phyloP scores from a whole-genome alignment of 2,113 vertebrate species.

The Bufo bufo region DNA sequence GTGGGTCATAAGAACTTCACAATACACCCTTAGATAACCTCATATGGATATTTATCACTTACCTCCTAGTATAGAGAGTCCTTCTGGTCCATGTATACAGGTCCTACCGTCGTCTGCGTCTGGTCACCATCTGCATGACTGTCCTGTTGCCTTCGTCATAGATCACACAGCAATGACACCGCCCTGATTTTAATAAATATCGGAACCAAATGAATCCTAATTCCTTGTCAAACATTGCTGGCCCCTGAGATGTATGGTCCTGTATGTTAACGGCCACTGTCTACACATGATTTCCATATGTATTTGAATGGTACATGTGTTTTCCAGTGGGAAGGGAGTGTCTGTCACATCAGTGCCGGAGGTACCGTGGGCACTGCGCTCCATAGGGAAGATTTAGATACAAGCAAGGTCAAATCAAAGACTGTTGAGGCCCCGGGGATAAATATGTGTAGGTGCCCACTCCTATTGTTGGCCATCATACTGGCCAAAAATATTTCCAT shows the following conservation, averaged over 20 bases:
- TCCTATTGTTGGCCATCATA: not conserved
- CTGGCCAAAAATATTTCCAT: not conserved
- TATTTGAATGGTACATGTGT: conserved; percentile 28
- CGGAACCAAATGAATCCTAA: conserved; percentile 33
- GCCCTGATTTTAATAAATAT: conserved; percentile 42
- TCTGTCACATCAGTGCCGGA: not conserved
- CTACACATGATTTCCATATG: conserved; percentile 31
- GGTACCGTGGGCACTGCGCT: not conserved
- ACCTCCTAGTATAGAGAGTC: not conserved
- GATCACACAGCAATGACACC: not conserved
- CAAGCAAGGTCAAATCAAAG: too few species aligned
- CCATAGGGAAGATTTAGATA: not conserved
- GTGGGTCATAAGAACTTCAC: too few species aligned
- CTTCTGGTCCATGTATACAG: not conserved
- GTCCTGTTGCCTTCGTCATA: not conserved
- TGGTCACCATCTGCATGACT: not conserved
- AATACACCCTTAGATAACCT: not conserved
- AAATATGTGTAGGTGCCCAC: not conserved
- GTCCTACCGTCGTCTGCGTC: not conserved
- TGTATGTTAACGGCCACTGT: not conserved
- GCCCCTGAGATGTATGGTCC: not conserved
- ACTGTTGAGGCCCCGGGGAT: not conserved
- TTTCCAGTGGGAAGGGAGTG: not conserved
- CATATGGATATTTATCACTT: not conserved
- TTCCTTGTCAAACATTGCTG: conserved; percentile 22